These are phyloP conservation scores for Archocentrus centrarchus DNA, from an alignment of 2,113 vertebrate genomes.

Conservation along the genomic window DNA sequence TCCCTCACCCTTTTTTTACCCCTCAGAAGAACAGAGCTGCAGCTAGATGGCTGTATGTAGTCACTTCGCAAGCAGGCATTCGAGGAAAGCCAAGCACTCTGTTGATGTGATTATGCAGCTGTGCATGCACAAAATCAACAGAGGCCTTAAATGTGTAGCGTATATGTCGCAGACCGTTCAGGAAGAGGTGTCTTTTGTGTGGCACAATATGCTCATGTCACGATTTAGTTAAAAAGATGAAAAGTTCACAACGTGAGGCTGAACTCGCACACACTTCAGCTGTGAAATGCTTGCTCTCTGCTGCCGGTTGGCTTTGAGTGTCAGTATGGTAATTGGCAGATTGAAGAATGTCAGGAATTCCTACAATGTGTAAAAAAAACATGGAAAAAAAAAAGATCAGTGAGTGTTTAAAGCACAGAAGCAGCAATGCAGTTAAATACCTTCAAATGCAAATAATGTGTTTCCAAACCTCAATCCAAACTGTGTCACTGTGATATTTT, in stretches of 20 bases:
- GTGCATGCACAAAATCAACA: slow-evolving; percentile 43
- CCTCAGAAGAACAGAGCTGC: slow-evolving; percentile 64
- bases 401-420: neutral
- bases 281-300: neutral
- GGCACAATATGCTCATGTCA: neutral
- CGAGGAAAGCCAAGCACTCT: slow-evolving; percentile 60
- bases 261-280: neutral
- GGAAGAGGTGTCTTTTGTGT: neutral
- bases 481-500: neutral
- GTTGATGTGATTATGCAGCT: slow-evolving; percentile 32
- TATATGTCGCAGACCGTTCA: slow-evolving; percentile 5
- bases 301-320: slow-evolving; percentile 1
- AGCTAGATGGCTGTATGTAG: slow-evolving; percentile 84
- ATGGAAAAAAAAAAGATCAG: fast-evolving
- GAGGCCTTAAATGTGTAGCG: slow-evolving; percentile 13
- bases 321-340: neutral
- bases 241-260: neutral
- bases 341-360: slow-evolving; percentile 20
- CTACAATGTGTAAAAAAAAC: neutral
- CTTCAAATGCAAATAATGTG: neutral
- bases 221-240: neutral
- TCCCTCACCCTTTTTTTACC: slow-evolving; percentile 11
- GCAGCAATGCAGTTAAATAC: neutral
- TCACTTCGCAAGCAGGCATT: slow-evolving; percentile 69
- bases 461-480: neutral